Conservation (phyloP, 2,113 vertebrate genomes). For the Melanerpes aurifrons region DNA sequence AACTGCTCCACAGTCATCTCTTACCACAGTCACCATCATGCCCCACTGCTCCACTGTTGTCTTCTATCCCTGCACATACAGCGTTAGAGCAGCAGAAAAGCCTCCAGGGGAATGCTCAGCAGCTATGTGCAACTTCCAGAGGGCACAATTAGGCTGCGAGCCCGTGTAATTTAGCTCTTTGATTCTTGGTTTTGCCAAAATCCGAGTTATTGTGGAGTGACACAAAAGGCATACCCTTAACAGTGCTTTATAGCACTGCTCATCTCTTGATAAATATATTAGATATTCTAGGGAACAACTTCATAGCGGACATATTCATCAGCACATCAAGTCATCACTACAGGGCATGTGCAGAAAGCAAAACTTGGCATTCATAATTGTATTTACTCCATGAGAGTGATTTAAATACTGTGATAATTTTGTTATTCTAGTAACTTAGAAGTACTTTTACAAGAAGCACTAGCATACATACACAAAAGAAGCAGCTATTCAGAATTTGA, state of each 20-base stretch:
- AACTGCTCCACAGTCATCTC: not conserved
- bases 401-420: conserved; percentile 43
- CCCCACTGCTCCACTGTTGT: not conserved
- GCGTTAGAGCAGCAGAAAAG: not conserved
- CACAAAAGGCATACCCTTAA: not conserved
- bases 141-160: not conserved
- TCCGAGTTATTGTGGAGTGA: not conserved
- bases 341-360: not conserved
- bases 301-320: not conserved
- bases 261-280: not conserved
- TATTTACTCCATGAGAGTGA: conserved; percentile 32
- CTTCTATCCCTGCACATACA: not conserved
- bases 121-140: not conserved
- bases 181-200: not conserved
- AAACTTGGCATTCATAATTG: not conserved
- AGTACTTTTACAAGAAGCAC: not conserved
- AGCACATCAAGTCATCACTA: not conserved
- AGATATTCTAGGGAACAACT: not conserved
- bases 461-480: not conserved
- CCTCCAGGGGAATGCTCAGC: not conserved
- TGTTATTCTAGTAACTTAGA: conserved; percentile 31
- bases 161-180: not conserved
- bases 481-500: conserved; percentile 19
- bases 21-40: not conserved
- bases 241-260: not conserved